phyloP scores from a whole-genome alignment of 2,888 invertebrate genomes.

The Scaeva pyrastri region DNA sequence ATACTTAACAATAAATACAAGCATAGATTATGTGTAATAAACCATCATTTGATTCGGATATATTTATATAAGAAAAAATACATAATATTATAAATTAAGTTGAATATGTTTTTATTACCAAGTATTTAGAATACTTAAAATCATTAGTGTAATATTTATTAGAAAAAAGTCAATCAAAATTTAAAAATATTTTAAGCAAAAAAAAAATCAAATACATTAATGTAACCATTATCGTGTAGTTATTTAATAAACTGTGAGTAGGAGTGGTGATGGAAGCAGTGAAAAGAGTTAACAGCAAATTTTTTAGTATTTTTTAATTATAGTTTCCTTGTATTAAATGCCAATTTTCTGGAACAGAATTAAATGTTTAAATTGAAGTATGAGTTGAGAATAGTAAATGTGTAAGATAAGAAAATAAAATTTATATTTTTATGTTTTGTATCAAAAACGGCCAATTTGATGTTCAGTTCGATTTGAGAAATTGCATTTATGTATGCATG shows the following conservation, averaged over 20 bases:
- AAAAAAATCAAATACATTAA: conserved; percentile 22
- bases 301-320: neutral
- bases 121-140: conserved; percentile 41
- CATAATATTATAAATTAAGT: conserved; percentile 56
- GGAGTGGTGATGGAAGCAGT: neutral
- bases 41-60: conserved; percentile 50
- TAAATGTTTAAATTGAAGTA: too few relatives aligned
- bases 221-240: conserved; percentile 48
- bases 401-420: too few relatives aligned
- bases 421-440: too few relatives aligned
- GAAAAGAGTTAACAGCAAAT: neutral
- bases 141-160: conserved; percentile 52
- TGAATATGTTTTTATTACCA: conserved; percentile 53
- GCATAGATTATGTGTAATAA: conserved; percentile 13
- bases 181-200: too few relatives aligned
- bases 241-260: conserved; percentile 30
- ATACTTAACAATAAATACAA: conserved; percentile 18
- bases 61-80: conserved; percentile 21
- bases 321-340: neutral
- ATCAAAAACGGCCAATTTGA: too few relatives aligned
- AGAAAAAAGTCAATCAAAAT: conserved; percentile 63
- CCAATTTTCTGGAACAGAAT: too few relatives aligned
- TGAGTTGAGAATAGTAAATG: too few relatives aligned
- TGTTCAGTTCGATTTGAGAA: too few relatives aligned
- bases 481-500: too few relatives aligned